Percentiles rank a stretch among this genome's conserved stretches.
These are phyloP conservation scores for Scaptodrosophila lebanonensis DNA, from an alignment of 1,140 invertebrate species.

Conservation along the genomic window DNA sequence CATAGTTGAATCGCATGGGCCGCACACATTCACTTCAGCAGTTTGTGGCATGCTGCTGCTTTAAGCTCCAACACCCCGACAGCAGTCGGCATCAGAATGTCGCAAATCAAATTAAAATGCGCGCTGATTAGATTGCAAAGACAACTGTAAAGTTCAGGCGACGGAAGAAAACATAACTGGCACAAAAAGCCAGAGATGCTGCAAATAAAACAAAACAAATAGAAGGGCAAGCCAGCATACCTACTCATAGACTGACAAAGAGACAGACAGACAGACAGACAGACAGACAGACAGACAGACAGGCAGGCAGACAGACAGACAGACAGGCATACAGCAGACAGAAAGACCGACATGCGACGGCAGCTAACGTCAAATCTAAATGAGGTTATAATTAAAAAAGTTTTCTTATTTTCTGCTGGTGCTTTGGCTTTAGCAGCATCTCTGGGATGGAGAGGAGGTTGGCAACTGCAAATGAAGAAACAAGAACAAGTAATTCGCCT, in stretches of 20 bases:
- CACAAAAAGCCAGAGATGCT: slow-evolving; percentile 21
- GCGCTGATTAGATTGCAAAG: slow-evolving; percentile 65
- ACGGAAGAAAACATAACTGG: slow-evolving; percentile 16
- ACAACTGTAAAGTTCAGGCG: too few relatives aligned
- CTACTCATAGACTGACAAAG: too few relatives aligned
- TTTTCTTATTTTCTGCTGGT: slow-evolving; percentile 69
- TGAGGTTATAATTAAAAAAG: slow-evolving; percentile 77
- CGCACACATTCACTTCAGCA: too few relatives aligned
- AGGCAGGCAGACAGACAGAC: background rate
- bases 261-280: slow-evolving; percentile 15
- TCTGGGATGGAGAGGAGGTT: too few relatives aligned
- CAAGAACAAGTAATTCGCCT: slow-evolving; percentile 75
- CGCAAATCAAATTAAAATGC: slow-evolving; percentile 70
- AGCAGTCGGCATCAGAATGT: too few relatives aligned
- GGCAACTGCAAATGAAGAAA: slow-evolving; percentile 69
- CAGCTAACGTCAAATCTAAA: slow-evolving; percentile 73
- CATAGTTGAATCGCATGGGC: too few relatives aligned
- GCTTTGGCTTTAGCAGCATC: slow-evolving; percentile 12
- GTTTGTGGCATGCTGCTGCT: too few relatives aligned
- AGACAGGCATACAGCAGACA: background rate
- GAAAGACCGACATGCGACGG: slow-evolving; percentile 30
- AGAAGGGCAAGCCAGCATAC: too few relatives aligned
- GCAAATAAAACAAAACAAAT: too few relatives aligned
- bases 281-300: slow-evolving; percentile 5
- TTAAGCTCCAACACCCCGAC: too few relatives aligned